phyloP scores from a whole-genome alignment of 1,140 invertebrate genomes.

The Drosophila nasuta region DNA sequence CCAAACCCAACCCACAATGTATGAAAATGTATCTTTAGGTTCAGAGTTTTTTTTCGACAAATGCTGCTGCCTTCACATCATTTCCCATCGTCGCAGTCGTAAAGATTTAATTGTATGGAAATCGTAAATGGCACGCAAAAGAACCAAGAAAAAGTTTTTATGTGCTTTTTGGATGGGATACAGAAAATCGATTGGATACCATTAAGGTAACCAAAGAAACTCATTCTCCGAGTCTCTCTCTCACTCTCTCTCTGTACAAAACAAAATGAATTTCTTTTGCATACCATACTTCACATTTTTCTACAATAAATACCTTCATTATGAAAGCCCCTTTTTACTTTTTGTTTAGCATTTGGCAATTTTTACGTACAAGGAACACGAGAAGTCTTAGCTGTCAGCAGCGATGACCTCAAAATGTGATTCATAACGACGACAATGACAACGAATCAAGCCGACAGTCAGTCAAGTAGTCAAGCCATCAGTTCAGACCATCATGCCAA shows the following conservation, averaged over 20 bases:
- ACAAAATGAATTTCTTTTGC: constrained; percentile 7
- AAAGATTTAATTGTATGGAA: constrained; percentile 83
- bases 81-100: constrained; percentile 57
- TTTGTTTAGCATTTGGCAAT: constrained; percentile 3
- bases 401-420: constrained; percentile 50
- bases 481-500: constrained; percentile 32
- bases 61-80: constrained; percentile 34
- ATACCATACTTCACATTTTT: constrained; percentile 25
- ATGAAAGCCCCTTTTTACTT: not conserved
- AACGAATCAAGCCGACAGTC: constrained; percentile 31
- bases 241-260: constrained; percentile 15
- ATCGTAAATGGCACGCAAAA: constrained; percentile 78
- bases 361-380: constrained; percentile 25
- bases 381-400: constrained; percentile 14
- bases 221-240: constrained; percentile 1
- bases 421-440: constrained; percentile 46
- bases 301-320: constrained; percentile 22
- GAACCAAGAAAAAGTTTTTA: constrained; percentile 65
- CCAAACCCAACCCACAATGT: constrained; percentile 6
- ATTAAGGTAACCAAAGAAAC: constrained; percentile 59
- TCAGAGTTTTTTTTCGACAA: constrained; percentile 16
- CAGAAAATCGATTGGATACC: constrained; percentile 69
- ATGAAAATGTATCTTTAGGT: constrained; percentile 34
- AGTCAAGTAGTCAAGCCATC: constrained; percentile 14
- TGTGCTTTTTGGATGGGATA: constrained; percentile 13